A percentile compares a stretch with the other conserved stretches of the same genome.
These are phyloP conservation scores for Tiliacea citrago DNA, from an alignment of 2,888 invertebrate species.

Conservation along the genomic window DNA sequence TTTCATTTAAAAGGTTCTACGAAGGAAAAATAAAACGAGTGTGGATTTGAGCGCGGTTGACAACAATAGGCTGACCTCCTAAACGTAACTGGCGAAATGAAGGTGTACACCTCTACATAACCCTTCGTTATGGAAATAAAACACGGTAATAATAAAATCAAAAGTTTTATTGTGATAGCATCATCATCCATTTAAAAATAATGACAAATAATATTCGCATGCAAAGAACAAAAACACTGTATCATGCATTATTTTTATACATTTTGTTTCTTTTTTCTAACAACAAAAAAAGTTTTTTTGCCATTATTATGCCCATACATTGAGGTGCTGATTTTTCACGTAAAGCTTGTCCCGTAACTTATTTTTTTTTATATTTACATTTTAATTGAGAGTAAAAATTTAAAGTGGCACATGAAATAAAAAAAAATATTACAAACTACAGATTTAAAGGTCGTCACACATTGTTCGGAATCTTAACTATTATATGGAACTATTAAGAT, in stretches of 20 bases:
- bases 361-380: conserved; percentile 61
- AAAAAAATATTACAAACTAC: conserved; percentile 51
- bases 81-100: background rate
- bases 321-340: conserved; percentile 52
- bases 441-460: conserved; percentile 55
- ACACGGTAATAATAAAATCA: conserved; percentile 56
- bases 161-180: conserved; percentile 63
- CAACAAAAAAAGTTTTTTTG: conserved; percentile 68
- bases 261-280: conserved; percentile 75
- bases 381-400: conserved; percentile 48
- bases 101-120: background rate
- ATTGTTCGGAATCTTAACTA: conserved; percentile 58
- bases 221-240: conserved; percentile 86
- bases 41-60: background rate
- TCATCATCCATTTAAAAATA: conserved; percentile 67
- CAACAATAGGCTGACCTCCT: background rate
- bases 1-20: background rate
- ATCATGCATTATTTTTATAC: conserved; percentile 86
- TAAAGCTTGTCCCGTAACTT: conserved; percentile 61
- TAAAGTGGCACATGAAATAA: conserved; percentile 65
- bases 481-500: conserved; percentile 67
- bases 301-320: conserved; percentile 61
- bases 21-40: background rate
- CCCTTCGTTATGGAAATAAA: conserved; percentile 27
- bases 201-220: conserved; percentile 78